These are phyloP conservation scores for Eucidaris tribuloides DNA, from an alignment of 35 echinoderm and acorn worm species.

Conservation along the genomic window DNA sequence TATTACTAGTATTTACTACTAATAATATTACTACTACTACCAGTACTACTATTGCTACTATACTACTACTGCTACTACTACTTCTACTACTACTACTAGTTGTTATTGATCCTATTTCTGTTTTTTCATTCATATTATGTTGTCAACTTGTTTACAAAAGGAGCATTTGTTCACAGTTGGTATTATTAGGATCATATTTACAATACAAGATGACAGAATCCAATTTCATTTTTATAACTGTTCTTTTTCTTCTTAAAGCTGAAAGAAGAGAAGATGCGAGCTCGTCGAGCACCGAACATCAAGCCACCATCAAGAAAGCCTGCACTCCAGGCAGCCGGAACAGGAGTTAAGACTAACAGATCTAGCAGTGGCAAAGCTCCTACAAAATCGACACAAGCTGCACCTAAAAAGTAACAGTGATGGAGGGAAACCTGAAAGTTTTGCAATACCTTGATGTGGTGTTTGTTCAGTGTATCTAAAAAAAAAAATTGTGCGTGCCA, in stretches of 20 bases:
- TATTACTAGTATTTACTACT: too few relatives aligned
- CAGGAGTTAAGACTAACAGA: neutral
- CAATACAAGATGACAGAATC: neutral
- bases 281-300: slow-evolving; percentile 6
- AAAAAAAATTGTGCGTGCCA: too few relatives aligned
- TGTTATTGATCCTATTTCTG: neutral
- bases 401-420: too few relatives aligned
- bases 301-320: neutral
- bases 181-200: neutral
- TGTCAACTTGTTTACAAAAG: neutral
- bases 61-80: too few relatives aligned
- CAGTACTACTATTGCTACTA: too few relatives aligned
- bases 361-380: neutral
- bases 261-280: slow-evolving; percentile 18
- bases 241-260: neutral
- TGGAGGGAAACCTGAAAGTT: too few relatives aligned
- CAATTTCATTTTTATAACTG: neutral
- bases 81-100: neutral
- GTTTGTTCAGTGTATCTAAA: too few relatives aligned
- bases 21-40: too few relatives aligned
- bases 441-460: too few relatives aligned
- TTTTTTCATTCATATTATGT: neutral
- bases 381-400: too few relatives aligned
- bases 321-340: neutral
- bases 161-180: neutral